Evolutionary conservation across 2,113 vertebrate genomes (phyloP), one percentile per base, ranked within the genome.

Genomic region (Pontoporia blainvillei): DNA sequence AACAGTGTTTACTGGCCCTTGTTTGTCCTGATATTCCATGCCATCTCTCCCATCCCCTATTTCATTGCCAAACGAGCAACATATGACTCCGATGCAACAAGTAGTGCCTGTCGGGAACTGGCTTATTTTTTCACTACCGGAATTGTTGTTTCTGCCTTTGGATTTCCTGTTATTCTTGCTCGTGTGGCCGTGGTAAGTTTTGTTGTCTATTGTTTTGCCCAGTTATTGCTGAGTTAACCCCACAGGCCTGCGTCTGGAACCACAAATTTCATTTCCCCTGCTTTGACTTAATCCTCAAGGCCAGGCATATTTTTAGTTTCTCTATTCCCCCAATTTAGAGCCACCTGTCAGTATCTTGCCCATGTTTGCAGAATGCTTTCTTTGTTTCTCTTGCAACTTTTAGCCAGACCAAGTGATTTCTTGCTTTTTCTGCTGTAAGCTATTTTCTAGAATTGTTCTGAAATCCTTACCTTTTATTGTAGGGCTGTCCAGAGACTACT

Each of bases 41-140:
- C 99, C 91, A 94, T 99, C 90, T 99, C 99, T 90, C 99, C 99
- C 91, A 99, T 99, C 96, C 99, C 99, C 2, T 98, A 99, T 97
- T 99, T 99, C 98, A 99, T 99, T 95, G 99, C 99, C 94, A 99
- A 97, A 90, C 99, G 99, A 69, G 89, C 99, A n/a, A 98, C 99
- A 0, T 99, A 99, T 7, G 99, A 99, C 97, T 98, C 98, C 0
- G 99, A 99, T 10, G 99, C 99, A 0, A 98, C 99, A 86, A 99
- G 99, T 97, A 99, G 99, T 17, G 99, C 99, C 36, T 99, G 99
- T 98, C 99, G 99, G 98, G 99, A 99, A 66, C 93, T 99, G 97
- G 99, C 99, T 0, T 99, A 99, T 96, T 99, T 99, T 98, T 98
- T 99, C 98, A 99, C 99, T 23, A 99, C 99, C 5, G 99, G 99